phyloP scores from a whole-genome alignment of 2,888 invertebrate genomes.

The Bimastos eiseni region DNA sequence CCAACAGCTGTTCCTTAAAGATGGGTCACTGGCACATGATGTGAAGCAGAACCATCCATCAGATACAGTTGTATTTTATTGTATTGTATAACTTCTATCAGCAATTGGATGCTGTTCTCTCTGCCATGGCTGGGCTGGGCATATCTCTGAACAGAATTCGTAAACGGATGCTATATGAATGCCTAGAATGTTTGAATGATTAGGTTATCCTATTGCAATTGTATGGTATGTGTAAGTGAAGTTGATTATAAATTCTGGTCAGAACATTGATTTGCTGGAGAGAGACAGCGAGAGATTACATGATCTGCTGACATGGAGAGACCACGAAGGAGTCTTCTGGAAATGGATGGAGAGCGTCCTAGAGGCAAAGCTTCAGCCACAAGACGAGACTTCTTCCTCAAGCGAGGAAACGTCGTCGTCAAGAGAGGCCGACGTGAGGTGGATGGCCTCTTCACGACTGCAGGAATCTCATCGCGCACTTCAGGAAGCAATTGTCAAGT shows the following conservation, averaged over 20 bases:
- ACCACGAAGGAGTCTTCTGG: constrained; percentile 58
- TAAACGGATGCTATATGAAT: no score
- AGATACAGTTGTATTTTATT: no score
- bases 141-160: no score
- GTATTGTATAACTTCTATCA: no score
- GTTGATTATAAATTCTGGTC: neutral
- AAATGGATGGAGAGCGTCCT: constrained; percentile 60
- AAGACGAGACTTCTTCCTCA: neutral
- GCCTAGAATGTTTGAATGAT: no score
- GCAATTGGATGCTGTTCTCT: no score
- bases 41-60: no score
- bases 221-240: neutral
- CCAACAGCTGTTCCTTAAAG: no score
- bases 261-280: constrained; percentile 51
- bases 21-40: no score
- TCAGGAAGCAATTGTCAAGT: constrained; percentile 52
- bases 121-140: no score
- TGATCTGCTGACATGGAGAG: constrained; percentile 54
- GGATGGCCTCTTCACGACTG: constrained; percentile 38
- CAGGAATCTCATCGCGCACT: constrained; percentile 46
- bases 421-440: neutral
- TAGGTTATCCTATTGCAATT: no score
- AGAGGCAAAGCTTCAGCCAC: constrained; percentile 42
- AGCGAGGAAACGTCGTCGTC: neutral
- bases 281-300: constrained; percentile 55